These are phyloP conservation scores for Troides aeacus DNA, from an alignment of 2,888 invertebrate genomes.

Conservation along the genomic window DNA sequence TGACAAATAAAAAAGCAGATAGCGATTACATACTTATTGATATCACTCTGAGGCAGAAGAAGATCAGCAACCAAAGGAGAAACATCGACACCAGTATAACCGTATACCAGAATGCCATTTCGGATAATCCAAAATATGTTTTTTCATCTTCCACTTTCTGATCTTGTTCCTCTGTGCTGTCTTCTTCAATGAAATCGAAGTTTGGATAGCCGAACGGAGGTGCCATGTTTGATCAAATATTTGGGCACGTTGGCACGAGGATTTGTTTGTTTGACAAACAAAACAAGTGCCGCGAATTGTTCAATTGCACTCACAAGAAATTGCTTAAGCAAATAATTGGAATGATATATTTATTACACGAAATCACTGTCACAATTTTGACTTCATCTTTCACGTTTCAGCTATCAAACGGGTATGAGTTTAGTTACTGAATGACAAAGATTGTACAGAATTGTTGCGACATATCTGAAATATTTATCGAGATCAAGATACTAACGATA, in stretches of 20 bases:
- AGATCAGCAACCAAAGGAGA: conserved; percentile 60
- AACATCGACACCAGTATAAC: conserved; percentile 57
- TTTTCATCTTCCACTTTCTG: conserved; percentile 37
- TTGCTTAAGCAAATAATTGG: conserved; percentile 54
- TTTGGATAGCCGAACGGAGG: conserved; percentile 55
- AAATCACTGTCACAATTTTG: conserved; percentile 20
- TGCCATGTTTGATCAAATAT: conserved; percentile 48
- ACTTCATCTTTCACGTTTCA: conserved; percentile 27
- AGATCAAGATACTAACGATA: neutral
- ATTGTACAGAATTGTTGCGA: conserved; percentile 15
- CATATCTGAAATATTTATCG: conserved; percentile 23
- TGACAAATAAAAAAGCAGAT: conserved; percentile 10
- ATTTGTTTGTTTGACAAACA: conserved; percentile 44
- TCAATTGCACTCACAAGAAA: conserved; percentile 49
- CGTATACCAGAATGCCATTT: conserved; percentile 68
- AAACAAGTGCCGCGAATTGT: conserved; percentile 34
- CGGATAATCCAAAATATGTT: conserved; percentile 38
- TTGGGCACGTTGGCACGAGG: conserved; percentile 21
- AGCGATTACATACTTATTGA: conserved; percentile 48
- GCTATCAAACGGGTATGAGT: conserved; percentile 24
- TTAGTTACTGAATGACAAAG: conserved; percentile 20
- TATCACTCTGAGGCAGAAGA: conserved; percentile 60
- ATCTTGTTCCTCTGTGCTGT: conserved; percentile 34
- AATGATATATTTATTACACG: conserved; percentile 39
- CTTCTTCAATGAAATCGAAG: conserved; percentile 42